Evolutionary conservation across 2,888 invertebrate species (phyloP), one percentile per base, ranked within the genome.

Genomic region (Odontomyia ornata): DNA sequence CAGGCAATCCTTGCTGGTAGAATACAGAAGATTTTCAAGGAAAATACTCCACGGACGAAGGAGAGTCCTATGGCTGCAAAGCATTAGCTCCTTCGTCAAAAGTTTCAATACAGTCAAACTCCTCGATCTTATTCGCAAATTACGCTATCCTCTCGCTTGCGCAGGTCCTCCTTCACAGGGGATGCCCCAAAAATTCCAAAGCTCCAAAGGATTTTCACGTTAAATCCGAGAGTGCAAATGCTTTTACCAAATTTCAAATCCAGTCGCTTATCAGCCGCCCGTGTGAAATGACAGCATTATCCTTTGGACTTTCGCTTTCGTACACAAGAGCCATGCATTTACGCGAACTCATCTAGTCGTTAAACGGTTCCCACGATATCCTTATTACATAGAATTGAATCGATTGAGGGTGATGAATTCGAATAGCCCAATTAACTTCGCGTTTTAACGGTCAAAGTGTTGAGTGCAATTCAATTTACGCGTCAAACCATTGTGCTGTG

Each of bases 221-320:
- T n/a, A 18, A n/a, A 69, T 23, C 30, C 9, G 7, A 13, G 9
- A 43, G 27, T 43, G 43, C 9, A 46, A 62, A 27, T 9, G 30
- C 72, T 56, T 72, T 56, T 1, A 1, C 28, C 27, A 7, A 18
- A 36, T 15, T 36, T 4, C 27, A 43, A 52, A 36, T 28, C 18
- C 36, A 76, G 76, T 76, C 67, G 56, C 47, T 67, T 76, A 76
- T 76, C 76, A 76, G 62, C 62, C 69, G 62, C 60, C 73, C 60
- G 56, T 28, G 28, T 46, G 76, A 60, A 62, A 65, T 76, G 76
- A 52, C 67, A 76, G 30, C 76, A 56, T 76, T 56, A 67, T 64
- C 62, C 5, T 64, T 9, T 27, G 62, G 28, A 47, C 15, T 60
- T 18, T 21, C 60, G 60, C 18, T 25, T 25, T 60, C 7, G 21